A percentile compares a stretch with the other conserved stretches of the same genome.
Conservation (phyloP, 2,888 invertebrate genomes). For the Mesorhabditis belari region DNA sequence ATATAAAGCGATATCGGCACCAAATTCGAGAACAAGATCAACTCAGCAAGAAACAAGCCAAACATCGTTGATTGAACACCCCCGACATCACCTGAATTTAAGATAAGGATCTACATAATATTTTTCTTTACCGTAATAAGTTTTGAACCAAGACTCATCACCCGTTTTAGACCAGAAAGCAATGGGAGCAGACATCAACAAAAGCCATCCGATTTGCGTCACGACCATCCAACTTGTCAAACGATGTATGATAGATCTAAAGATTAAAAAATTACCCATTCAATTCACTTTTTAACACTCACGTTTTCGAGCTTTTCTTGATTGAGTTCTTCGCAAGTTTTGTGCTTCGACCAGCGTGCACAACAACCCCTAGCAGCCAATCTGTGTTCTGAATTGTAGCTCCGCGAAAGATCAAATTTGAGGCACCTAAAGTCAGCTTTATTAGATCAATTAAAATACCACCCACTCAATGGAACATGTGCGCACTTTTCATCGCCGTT, state of each 20-base stretch:
- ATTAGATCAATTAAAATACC: conserved; percentile 68
- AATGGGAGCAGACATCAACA: too few relatives aligned
- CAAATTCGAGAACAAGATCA: conserved; percentile 86
- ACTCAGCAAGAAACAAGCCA: conserved; percentile 74
- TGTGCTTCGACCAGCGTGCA: conserved; percentile 95
- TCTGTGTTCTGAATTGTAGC: conserved; percentile 89
- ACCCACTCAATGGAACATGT: conserved; percentile 17
- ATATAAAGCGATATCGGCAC: conserved; percentile 98
- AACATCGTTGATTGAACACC: too few relatives aligned
- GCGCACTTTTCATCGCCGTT: too few relatives aligned
- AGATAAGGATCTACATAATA: conserved; percentile 4
- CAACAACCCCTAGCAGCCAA: conserved; percentile 83
- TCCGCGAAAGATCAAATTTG: conserved; percentile 86
- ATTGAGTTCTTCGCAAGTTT: conserved; percentile 92
- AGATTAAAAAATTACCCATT: neutral
- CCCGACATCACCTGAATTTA: too few relatives aligned
- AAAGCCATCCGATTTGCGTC: neutral
- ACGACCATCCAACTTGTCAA: neutral
- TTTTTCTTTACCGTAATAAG: neutral
- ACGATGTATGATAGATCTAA: conserved; percentile 71
- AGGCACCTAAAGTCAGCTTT: conserved; percentile 59
- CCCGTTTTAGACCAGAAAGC: too few relatives aligned
- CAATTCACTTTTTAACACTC: conserved; percentile 7
- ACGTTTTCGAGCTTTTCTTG: conserved; percentile 75
- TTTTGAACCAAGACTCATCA: neutral